Evolutionary conservation across 2,888 invertebrate genomes (phyloP), one percentile per base, ranked within the genome.

Genomic region (Spodoptera picta): DNA sequence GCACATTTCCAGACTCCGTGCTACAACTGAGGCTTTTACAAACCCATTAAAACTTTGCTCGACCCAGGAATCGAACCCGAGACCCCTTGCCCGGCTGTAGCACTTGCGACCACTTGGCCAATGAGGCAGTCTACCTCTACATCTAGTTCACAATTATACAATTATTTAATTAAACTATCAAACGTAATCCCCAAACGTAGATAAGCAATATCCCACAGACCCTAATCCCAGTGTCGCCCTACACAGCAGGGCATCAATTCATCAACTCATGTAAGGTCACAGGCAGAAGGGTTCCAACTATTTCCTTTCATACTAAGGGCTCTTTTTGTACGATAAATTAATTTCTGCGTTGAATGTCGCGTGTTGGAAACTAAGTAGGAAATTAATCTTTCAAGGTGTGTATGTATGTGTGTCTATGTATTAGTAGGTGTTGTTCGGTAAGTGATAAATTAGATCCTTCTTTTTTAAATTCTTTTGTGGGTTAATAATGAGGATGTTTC

Each of bases 281-380:
- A 65, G 55, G 79, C 80, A 82, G 82, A 81, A 84, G 84, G 83
- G 83, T 80, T 75, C 85, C 72, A 83, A 85, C 86, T 87, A 89
- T 90, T 89, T 83, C 87, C 88, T 86, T 87, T 87, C 85, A 86
- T 73, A 82, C 62, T 80, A 83, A 80, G 82, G 85, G 82, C 79
- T 84, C 88, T 88, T 91, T 90, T 89, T 90, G 89, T 87, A 81
- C 83, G 85, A 86, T 85, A 89, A 89, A 91, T 92, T 91, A 91
- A 92, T 91, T 90, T 89, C 78, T 79, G 82, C 83, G 49, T 41
- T 79, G 82, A 76, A 83, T 84, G 83, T 81, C 81, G 74, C 79
- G 79, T 73, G 74, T 72, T 65, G 56, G 27, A 50, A 36, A n/a
- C 66, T 67, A 76, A 65, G 75, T 73, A 71, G 75, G 60, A 73